Conservation (phyloP, 1,140 invertebrate species). For the Rhizoglyphus robini region DNA sequence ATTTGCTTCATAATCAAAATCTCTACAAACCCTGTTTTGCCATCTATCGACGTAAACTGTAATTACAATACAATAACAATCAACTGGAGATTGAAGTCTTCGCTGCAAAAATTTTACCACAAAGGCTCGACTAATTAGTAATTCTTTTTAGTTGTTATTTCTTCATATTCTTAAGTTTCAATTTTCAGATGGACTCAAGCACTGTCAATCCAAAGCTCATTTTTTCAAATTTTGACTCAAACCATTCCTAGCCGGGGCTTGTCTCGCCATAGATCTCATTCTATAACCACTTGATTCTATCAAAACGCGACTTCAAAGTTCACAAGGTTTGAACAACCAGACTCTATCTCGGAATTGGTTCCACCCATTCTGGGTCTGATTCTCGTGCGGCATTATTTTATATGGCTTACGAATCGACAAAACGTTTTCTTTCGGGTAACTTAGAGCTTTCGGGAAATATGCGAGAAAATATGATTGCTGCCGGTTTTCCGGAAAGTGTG, state of each 20-base stretch:
- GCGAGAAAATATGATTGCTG: background rate
- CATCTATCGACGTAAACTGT: no score
- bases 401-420: constrained; percentile 75
- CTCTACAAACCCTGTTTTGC: no score
- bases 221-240: no score
- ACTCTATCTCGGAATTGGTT: constrained; percentile 73
- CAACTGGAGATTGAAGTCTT: no score
- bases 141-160: no score
- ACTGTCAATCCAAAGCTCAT: no score
- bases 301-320: constrained; percentile 82
- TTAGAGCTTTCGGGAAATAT: constrained; percentile 50
- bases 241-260: constrained; percentile 40
- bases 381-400: constrained; percentile 85
- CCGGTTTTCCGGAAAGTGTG: constrained; percentile 28
- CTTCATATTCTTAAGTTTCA: no score
- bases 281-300: constrained; percentile 86
- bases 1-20: no score
- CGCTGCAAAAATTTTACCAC: no score
- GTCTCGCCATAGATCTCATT: constrained; percentile 48
- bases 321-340: constrained; percentile 65
- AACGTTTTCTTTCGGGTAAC: constrained; percentile 41
- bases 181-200: no score
- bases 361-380: constrained; percentile 67
- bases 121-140: no score
- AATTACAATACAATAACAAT: no score